Evolutionary conservation across 2,888 invertebrate genomes (phyloP), one percentile per base, ranked within the genome.

Genomic region (Pinctada fucata): DNA sequence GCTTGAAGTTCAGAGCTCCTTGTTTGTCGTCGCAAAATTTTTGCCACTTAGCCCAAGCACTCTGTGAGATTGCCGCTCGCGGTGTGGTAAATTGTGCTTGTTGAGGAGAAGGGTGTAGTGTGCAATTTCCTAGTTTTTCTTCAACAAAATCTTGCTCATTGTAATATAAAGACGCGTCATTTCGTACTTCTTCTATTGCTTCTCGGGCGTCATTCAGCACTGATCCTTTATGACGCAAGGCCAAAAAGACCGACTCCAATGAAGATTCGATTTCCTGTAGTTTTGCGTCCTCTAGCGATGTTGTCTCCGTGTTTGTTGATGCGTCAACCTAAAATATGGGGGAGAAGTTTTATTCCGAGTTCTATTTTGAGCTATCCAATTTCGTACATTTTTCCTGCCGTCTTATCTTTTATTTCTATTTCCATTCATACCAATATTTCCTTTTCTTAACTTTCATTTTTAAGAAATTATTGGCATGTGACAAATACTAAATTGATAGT

Each of bases 231-330:
- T 72, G 64, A n/a, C 51, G 45, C 3, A 79, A 58, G 13, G 63
- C 66, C 13, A 51, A 49, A 8, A 79, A 75, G 10, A 72, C 52
- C 31, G 45, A 51, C 13, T 79, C 67, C 10, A 79, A n/a, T 63
- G 65, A 69, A 13, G 70, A 58, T 31, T 79, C 67, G 3, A 79
- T 75, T 13, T 72, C 72, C 31, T 75, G 45, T 13, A 79, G 16
- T 67, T 65, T 75, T 31, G 65, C 45, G 31, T 72, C 64, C 64
- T 50, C 13, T 3, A 16, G 10, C 3, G 75, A 75, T 0, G 67
- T 50, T 6, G 75, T 65, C 13, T 75, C 75, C 10, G 79, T 79
- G 74, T 75, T 79, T 3, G 79, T 79, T n/a, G 75, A 52, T 16
- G 74, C 78, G 65, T 78, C 78, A 10, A 65, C 70, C 78, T 78